A percentile compares a stretch with the other conserved stretches of the same genome.
phyloP scores from a whole-genome alignment of 2,113 vertebrate species.

The Theristicus caerulescens region DNA sequence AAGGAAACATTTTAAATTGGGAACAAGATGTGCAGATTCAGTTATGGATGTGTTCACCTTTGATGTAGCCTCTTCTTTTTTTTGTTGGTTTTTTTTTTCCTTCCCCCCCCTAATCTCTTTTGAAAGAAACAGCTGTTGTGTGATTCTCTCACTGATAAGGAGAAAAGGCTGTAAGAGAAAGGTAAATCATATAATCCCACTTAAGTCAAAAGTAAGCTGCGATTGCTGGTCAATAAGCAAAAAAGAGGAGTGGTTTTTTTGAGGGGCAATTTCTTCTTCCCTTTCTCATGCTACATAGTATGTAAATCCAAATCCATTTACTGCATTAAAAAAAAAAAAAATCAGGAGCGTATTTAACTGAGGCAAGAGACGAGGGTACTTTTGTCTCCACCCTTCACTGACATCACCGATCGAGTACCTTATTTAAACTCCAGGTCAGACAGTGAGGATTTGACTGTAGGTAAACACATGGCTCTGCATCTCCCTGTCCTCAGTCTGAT shows the following conservation, averaged over 20 bases:
- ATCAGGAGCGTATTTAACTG: neutral
- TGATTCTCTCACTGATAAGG: neutral
- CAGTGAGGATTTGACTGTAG: neutral
- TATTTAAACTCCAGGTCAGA: neutral
- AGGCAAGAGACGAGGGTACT: neutral
- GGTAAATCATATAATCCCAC: neutral
- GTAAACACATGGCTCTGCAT: neutral
- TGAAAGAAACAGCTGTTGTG: neutral
- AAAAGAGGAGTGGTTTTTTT: neutral
- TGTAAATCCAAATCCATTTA: neutral
- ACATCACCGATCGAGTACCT: accelerated
- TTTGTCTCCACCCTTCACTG: neutral
- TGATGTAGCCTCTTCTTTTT: neutral
- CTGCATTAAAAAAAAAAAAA: neutral
- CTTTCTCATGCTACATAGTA: neutral
- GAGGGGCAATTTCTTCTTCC: neutral
- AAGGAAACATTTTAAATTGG: neutral
- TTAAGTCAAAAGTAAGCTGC: neutral
- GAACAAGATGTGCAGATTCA: neutral
- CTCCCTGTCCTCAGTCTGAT: accelerated
- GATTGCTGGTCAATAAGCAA: neutral
- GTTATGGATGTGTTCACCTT: neutral
- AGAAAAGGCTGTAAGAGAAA: neutral
- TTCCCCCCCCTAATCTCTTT: neutral
- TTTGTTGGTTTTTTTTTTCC: too few species aligned